These are phyloP conservation scores for Parasteatoda tepidariorum DNA, from an alignment of 1,140 invertebrate genomes.

Conservation along the genomic window DNA sequence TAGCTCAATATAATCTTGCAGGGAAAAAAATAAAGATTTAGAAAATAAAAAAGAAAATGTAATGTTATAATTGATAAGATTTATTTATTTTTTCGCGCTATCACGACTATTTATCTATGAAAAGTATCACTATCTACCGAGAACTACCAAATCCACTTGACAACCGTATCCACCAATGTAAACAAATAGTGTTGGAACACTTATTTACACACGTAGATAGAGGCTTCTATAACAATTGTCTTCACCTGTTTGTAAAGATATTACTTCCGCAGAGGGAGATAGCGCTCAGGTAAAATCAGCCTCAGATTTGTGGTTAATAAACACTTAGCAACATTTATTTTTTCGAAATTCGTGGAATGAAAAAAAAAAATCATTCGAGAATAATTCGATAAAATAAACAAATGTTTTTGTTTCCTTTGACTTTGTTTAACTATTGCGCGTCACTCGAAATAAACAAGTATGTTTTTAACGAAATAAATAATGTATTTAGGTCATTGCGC, in stretches of 20 bases:
- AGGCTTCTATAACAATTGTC: conserved; percentile 36
- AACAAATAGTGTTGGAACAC: conserved; percentile 44
- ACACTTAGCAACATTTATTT: neutral
- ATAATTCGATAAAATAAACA: neutral
- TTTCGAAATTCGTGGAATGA: neutral
- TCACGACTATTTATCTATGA: conserved; percentile 9
- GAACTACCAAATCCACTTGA: conserved; percentile 48
- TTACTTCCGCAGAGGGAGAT: conserved; percentile 18
- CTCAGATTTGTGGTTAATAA: neutral
- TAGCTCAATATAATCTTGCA: no score
- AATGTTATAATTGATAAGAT: conserved; percentile 29
- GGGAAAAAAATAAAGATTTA: no score
- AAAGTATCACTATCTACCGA: conserved; percentile 17
- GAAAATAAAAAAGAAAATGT: conserved; percentile 15
- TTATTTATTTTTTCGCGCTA: conserved; percentile 48
- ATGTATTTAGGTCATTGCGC: no score
- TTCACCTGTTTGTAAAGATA: conserved; percentile 24
- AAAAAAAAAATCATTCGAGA: neutral
- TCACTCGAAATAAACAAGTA: no score
- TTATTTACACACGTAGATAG: conserved; percentile 37
- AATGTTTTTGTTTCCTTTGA: neutral
- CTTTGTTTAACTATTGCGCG: no score
- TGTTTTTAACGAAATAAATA: no score
- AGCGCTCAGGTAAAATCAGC: neutral
- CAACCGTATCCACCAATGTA: conserved; percentile 56